These are phyloP conservation scores for Acrocephalus scirpaceus DNA, from an alignment of 2,797 vertebrate species.

Conservation along the genomic window DNA sequence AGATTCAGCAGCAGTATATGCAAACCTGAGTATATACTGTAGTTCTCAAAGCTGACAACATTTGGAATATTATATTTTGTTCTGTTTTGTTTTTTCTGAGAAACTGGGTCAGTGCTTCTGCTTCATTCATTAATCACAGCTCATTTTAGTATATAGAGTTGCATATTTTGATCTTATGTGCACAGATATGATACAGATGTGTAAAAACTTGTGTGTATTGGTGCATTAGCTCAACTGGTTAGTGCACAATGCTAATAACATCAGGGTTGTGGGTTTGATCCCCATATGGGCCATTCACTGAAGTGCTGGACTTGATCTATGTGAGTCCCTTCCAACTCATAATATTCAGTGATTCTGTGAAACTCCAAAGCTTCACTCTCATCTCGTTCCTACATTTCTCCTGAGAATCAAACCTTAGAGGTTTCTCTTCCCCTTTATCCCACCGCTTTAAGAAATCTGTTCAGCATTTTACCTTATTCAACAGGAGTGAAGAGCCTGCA, in stretches of 20 bases:
- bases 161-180: neutral
- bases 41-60: neutral
- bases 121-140: neutral
- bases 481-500: neutral
- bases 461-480: neutral
- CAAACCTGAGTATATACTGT: neutral
- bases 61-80: neutral
- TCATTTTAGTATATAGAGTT: neutral
- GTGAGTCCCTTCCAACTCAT: neutral
- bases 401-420: neutral
- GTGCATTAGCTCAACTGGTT: neutral
- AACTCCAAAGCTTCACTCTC: neutral
- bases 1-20: neutral
- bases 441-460: neutral
- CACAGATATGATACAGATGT: neutral
- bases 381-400: neutral
- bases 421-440: neutral
- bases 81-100: accelerated
- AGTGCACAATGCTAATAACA: too few relatives aligned
- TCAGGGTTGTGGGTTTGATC: neutral
- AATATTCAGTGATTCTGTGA: neutral
- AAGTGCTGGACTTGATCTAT: accelerated
- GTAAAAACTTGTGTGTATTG: neutral
- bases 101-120: neutral
- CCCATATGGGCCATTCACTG: neutral